Conservation (phyloP, 2,113 vertebrate genomes). For the Petroica traversi region DNA sequence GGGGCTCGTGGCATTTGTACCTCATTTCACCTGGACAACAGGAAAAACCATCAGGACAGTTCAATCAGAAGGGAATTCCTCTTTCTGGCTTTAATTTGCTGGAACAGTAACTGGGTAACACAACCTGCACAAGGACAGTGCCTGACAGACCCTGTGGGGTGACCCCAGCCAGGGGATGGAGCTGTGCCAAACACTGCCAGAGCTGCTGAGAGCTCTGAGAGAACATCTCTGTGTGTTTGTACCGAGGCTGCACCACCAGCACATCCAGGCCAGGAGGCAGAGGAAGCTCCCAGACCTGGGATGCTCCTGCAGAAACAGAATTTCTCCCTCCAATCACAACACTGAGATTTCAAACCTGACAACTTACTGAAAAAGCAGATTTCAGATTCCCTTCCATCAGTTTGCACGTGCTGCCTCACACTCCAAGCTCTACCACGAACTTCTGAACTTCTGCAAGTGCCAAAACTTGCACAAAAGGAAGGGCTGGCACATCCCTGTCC, state of each 20-base stretch:
- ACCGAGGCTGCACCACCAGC: accelerated
- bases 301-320: background rate
- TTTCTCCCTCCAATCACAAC: accelerated
- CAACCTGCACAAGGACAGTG: background rate
- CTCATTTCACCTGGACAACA: background rate
- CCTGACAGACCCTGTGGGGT: background rate
- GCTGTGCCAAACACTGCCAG: background rate
- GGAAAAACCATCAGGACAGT: background rate
- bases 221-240: accelerated
- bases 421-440: accelerated
- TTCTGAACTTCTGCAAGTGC: accelerated
- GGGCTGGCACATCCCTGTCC: background rate
- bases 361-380: background rate
- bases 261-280: accelerated
- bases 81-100: background rate
- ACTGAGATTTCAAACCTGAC: accelerated
- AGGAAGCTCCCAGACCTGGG: accelerated
- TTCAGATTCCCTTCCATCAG: accelerated
- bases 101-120: accelerated
- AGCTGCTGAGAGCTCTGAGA: background rate
- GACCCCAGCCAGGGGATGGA: background rate
- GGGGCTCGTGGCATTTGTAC: background rate
- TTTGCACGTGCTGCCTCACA: accelerated
- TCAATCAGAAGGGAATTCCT: background rate
- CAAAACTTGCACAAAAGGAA: accelerated